Conservation (phyloP, 1,140 invertebrate species). For the Colletes gigas region DNA sequence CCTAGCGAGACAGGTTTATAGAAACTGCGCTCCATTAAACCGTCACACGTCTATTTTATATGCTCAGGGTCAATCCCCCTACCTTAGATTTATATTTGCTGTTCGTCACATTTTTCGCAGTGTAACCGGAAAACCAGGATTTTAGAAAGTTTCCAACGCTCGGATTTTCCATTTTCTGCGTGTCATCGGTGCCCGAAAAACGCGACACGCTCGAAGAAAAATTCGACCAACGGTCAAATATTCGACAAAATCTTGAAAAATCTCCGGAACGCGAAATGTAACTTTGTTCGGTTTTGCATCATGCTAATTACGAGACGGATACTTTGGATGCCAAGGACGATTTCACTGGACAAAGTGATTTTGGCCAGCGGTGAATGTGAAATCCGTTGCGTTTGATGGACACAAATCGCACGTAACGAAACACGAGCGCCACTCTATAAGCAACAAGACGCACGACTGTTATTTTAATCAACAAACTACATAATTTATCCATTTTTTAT, state of each 20-base stretch:
- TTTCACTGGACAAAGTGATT: constrained; percentile 15
- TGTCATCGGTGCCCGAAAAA: not conserved
- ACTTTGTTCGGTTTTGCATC: constrained; percentile 47
- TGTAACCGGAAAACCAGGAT: not conserved
- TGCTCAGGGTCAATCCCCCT: too few species aligned
- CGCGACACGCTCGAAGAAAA: too few species aligned
- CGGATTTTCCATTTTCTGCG: not conserved
- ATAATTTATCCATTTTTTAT: too few species aligned
- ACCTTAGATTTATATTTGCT: too few species aligned
- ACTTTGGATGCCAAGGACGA: constrained; percentile 33
- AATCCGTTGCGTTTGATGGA: not conserved
- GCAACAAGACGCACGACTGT: too few species aligned
- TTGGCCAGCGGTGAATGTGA: not conserved
- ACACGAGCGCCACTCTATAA: not conserved
- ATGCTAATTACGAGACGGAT: constrained; percentile 4
- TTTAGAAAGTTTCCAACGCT: not conserved
- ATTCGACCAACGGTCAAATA: too few species aligned
- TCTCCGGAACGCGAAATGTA: not conserved
- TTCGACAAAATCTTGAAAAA: not conserved
- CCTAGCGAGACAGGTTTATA: not conserved
- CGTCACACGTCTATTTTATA: constrained; percentile 20
- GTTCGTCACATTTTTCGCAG: not conserved
- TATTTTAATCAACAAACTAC: too few species aligned
- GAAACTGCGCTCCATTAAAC: constrained; percentile 19
- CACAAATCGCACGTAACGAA: too few species aligned